Evolutionary conservation across 2,797 vertebrate genomes (phyloP).

Genomic region (Macrochelys suwanniensis): DNA sequence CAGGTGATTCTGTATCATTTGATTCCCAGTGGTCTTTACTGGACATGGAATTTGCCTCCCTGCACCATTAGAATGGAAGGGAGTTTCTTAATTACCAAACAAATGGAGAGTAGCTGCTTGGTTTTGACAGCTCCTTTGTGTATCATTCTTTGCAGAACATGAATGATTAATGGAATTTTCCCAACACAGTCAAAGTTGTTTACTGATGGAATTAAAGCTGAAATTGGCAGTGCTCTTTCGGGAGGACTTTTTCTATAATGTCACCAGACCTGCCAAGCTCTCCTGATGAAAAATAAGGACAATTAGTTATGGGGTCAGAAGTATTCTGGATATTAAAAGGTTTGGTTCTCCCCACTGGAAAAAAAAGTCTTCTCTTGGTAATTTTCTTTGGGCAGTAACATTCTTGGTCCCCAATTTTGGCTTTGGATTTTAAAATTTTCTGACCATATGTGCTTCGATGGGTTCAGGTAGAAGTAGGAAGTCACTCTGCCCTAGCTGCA

Average conservation of each 20-base stretch:
- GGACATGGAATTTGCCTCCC: conserved; percentile 73
- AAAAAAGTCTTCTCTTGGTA: conserved; percentile 15
- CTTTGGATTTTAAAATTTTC: conserved; percentile 1
- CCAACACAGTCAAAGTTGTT: conserved; percentile 85
- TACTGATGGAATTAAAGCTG: conserved; percentile 84
- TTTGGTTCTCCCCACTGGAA: conserved; percentile 44
- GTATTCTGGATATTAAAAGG: conserved; percentile 67
- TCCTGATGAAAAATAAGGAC: conserved; percentile 79
- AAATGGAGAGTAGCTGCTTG: conserved; percentile 82
- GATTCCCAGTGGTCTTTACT: conserved; percentile 61
- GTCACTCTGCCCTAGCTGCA: not conserved
- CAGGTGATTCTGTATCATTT: conserved; percentile 54
- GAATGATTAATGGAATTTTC: conserved; percentile 88
- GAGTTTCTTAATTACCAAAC: conserved; percentile 85
- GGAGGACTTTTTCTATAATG: conserved; percentile 81
- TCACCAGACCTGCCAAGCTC: conserved; percentile 78
- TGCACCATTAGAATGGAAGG: conserved; percentile 71
- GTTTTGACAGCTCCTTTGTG: conserved; percentile 84
- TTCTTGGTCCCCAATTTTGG: not conserved
- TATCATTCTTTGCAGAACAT: conserved; percentile 83
- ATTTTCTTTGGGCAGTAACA: not conserved
- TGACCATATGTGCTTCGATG: not conserved
- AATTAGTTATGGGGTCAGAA: conserved; percentile 75
- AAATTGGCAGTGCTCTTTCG: conserved; percentile 83
- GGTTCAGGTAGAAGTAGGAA: not conserved